Percentiles rank a stretch among this genome's conserved stretches.
Conservation (phyloP, 2,113 vertebrate species). For the Cottus gobio region DNA sequence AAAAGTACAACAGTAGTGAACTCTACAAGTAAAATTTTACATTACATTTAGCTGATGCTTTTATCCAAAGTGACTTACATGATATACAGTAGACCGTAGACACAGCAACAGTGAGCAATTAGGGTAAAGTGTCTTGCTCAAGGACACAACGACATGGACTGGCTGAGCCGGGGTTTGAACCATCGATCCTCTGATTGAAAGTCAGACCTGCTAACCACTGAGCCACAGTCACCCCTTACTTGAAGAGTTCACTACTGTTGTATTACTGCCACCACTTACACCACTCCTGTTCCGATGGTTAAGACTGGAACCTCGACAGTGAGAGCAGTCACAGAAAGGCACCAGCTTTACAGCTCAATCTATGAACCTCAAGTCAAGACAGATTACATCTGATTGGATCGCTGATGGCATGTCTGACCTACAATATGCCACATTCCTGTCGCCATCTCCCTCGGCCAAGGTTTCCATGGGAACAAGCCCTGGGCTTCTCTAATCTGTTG, state of each 20-base stretch:
- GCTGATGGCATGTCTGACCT: slow-evolving; percentile 82
- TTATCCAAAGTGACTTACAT: too few species aligned
- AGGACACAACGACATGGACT: too few species aligned
- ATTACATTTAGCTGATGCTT: too few species aligned
- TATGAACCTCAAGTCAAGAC: slow-evolving; percentile 80
- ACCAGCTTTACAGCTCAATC: slow-evolving; percentile 68
- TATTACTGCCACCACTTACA: background rate
- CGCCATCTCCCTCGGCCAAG: slow-evolving; percentile 77
- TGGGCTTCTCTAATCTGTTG: slow-evolving; percentile 80
- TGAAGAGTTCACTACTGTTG: background rate
- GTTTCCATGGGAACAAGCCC: slow-evolving; percentile 85
- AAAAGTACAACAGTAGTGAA: too few species aligned
- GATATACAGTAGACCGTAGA: too few species aligned
- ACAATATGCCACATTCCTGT: slow-evolving; percentile 77
- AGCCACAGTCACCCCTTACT: too few species aligned
- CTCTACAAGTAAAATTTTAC: too few species aligned
- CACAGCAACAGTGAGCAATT: too few species aligned
- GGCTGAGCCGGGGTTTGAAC: too few species aligned
- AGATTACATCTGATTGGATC: slow-evolving; percentile 80
- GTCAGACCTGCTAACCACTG: too few species aligned
- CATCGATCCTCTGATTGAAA: too few species aligned
- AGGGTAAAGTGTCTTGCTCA: too few species aligned
- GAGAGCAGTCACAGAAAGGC: slow-evolving; percentile 49
- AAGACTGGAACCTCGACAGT: slow-evolving; percentile 16
- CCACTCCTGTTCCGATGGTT: background rate